phyloP scores from a whole-genome alignment of 2,888 invertebrate species.

The Euzetes globulus region DNA sequence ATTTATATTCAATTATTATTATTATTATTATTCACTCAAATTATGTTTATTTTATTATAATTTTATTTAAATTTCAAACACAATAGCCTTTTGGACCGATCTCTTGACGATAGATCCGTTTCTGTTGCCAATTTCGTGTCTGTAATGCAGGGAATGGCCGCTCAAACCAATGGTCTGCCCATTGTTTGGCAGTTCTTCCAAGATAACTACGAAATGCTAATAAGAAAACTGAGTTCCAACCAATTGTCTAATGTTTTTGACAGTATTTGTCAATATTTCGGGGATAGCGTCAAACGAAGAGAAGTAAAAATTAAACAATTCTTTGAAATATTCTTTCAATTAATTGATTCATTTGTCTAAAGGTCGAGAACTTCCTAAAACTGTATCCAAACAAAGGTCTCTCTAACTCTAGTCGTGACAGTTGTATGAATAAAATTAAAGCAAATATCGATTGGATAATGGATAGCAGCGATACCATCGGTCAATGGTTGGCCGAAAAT shows the following conservation, averaged over 20 bases:
- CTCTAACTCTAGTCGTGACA: not conserved
- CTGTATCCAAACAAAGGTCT: constrained; percentile 3
- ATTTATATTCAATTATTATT: constrained; percentile 36
- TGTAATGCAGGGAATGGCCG: constrained; percentile 59
- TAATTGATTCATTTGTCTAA: not conserved
- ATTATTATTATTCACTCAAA: not conserved
- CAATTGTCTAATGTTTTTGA: constrained; percentile 4
- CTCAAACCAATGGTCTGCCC: constrained; percentile 64
- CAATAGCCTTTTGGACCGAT: constrained; percentile 62
- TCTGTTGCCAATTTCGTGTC: constrained; percentile 74
- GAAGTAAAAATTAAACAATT: constrained; percentile 6
- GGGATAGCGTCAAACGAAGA: not conserved
- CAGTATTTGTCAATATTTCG: not conserved
- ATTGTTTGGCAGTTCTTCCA: constrained; percentile 78
- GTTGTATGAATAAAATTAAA: not conserved
- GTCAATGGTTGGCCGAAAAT: constrained; percentile 26
- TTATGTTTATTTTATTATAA: not conserved
- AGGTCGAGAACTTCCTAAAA: constrained; percentile 18
- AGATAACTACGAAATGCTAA: constrained; percentile 53
- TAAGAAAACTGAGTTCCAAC: constrained; percentile 13
- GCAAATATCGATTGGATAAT: constrained; percentile 22
- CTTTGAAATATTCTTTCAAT: too few relatives aligned
- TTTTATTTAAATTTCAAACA: constrained; percentile 31
- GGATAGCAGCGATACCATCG: not conserved
- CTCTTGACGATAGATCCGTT: constrained; percentile 65